Evolutionary conservation across 2,888 invertebrate species (phyloP).

Genomic region (Trileptium ribeirensis): DNA sequence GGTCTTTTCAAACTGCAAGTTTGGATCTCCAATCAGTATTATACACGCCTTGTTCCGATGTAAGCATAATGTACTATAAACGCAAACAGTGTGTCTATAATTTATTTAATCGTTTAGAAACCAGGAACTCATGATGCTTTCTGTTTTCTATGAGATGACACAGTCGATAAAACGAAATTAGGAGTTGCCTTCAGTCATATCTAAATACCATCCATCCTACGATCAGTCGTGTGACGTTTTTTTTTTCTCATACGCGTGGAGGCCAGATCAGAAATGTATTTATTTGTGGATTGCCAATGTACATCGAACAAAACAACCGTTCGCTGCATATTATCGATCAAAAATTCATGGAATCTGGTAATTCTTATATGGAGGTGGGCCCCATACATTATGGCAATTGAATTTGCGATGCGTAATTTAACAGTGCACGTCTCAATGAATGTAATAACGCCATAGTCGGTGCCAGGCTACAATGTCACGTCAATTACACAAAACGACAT

Average conservation of each 20-base stretch:
- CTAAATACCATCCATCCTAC: neutral
- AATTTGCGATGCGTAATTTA: neutral
- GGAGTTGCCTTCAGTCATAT: slow-evolving; percentile 1
- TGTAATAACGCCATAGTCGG: neutral
- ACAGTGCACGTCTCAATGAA: neutral
- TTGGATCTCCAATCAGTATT: slow-evolving; percentile 18
- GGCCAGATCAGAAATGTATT: too few relatives aligned
- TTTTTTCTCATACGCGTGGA: slow-evolving; percentile 8
- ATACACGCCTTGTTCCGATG: slow-evolving; percentile 6
- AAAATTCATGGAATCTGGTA: slow-evolving; percentile 19
- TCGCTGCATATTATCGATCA: neutral
- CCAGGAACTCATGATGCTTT: neutral
- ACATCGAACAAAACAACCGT: neutral
- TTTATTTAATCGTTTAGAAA: slow-evolving; percentile 4
- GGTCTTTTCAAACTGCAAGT: neutral
- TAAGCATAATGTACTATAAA: slow-evolving; percentile 18
- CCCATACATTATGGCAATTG: slow-evolving; percentile 13
- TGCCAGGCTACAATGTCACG: neutral
- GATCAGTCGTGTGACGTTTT: neutral
- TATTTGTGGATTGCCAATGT: neutral
- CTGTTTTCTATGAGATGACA: slow-evolving; percentile 16
- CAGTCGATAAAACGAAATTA: neutral
- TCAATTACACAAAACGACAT: neutral
- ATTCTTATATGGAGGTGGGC: slow-evolving; percentile 18
- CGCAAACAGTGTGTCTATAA: slow-evolving; percentile 14